Percentiles rank a stretch among this genome's conserved stretches.
Conservation (phyloP, 2,113 vertebrate species). For the Microcebus tavaratra region DNA sequence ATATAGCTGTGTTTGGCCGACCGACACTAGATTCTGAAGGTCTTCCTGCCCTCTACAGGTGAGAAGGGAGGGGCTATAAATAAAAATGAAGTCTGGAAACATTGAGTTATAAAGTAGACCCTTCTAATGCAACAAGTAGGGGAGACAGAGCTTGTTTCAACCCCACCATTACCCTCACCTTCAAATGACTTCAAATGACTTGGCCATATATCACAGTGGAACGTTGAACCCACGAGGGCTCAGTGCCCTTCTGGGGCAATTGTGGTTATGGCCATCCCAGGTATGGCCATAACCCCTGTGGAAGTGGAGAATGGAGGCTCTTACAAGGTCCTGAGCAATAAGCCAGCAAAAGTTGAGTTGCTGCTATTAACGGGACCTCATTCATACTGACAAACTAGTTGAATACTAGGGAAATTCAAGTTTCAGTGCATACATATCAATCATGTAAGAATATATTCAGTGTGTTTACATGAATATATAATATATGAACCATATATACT, state of each 20-base stretch:
- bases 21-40: not conserved
- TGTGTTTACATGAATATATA: not conserved
- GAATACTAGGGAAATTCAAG: not conserved
- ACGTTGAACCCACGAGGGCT: conserved; percentile 10
- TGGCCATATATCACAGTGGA: not conserved
- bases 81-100: not conserved
- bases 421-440: not conserved
- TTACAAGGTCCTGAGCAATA: not conserved
- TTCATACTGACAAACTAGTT: not conserved
- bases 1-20: not conserved
- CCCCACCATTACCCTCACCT: not conserved
- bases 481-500: not conserved
- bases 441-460: not conserved
- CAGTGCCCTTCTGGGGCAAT: not conserved
- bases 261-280: not conserved
- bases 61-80: not conserved
- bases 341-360: not conserved
- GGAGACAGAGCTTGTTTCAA: not conserved
- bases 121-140: not conserved
- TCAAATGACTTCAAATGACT: conserved; percentile 26
- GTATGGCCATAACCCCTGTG: not conserved
- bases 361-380: not conserved
- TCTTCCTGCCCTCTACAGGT: not conserved
- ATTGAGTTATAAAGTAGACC: not conserved
- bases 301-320: not conserved